Evolutionary conservation across 1,140 invertebrate species (phyloP).

Genomic region (Bilobella aurantiaca): DNA sequence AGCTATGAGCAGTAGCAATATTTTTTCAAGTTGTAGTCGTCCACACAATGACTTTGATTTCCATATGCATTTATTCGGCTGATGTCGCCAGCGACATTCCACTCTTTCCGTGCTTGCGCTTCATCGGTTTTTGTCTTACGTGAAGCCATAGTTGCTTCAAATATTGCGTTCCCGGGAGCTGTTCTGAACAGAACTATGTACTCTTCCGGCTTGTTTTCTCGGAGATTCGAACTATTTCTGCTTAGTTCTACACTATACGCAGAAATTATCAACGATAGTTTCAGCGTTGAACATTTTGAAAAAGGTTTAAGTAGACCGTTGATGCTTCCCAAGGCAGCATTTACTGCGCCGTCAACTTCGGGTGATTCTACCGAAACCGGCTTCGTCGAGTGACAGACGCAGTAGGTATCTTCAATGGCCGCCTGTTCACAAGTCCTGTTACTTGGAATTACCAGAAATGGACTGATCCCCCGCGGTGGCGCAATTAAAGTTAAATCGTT

Average conservation of each 20-base stretch:
- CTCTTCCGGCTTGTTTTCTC: neutral
- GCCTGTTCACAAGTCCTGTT: slow-evolving; percentile 21
- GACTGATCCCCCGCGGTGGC: slow-evolving; percentile 17
- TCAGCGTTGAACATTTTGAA: neutral
- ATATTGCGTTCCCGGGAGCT: neutral
- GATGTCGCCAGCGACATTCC: slow-evolving; percentile 39
- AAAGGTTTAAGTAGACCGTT: neutral
- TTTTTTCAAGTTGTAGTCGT: slow-evolving; percentile 13
- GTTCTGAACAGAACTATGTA: neutral
- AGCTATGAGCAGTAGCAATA: slow-evolving; percentile 17
- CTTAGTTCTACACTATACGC: neutral
- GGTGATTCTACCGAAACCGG: neutral
- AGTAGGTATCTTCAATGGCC: slow-evolving; percentile 14
- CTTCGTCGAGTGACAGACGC: slow-evolving; percentile 15
- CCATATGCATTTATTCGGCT: slow-evolving; percentile 41
- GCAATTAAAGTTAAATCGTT: neutral
- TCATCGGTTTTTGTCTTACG: neutral
- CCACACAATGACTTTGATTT: slow-evolving; percentile 16
- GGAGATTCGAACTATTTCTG: neutral
- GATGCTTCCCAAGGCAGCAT: neutral
- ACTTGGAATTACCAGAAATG: slow-evolving; percentile 14
- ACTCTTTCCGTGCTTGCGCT: neutral
- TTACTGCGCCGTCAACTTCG: neutral
- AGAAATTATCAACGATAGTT: neutral
- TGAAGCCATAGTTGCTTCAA: neutral